Percentiles rank a stretch among this genome's conserved stretches.
These are phyloP conservation scores for Eristalinus aeneus DNA, from an alignment of 2,888 invertebrate genomes.

Conservation along the genomic window DNA sequence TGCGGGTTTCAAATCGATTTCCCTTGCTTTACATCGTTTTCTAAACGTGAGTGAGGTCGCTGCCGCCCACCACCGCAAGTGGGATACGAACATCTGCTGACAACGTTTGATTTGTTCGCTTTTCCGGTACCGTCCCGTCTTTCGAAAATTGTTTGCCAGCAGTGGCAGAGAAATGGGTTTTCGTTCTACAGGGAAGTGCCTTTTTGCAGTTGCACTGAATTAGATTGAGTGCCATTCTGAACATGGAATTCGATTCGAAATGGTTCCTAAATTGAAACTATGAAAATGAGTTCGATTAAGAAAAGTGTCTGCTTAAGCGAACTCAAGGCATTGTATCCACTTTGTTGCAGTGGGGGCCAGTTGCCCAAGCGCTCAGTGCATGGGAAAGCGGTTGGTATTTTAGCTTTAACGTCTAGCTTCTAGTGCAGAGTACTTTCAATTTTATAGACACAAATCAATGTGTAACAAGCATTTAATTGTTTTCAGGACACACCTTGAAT, in stretches of 20 bases:
- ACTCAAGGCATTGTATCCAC: not conserved
- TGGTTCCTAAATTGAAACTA: not conserved
- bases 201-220: not conserved
- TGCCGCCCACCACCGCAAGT: not conserved
- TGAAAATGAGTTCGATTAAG: not conserved
- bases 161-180: not conserved
- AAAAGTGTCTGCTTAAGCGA: not conserved
- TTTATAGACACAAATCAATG: no score
- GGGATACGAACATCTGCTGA: not conserved
- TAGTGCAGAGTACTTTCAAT: no score
- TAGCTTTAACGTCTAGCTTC: no score
- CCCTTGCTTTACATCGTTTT: conserved; percentile 29
- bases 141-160: not conserved
- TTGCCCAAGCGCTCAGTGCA: no score
- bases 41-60: not conserved
- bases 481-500: no score
- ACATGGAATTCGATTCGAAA: not conserved
- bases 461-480: no score
- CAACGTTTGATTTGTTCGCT: not conserved
- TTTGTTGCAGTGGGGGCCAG: no score
- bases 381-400: no score
- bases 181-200: not conserved
- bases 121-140: no score
- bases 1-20: conserved; percentile 38
- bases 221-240: not conserved